Percentiles rank a stretch among this genome's conserved stretches.
Evolutionary conservation across 2,888 invertebrate species (phyloP).

Genomic region (Cremastobaeus sp.): DNA sequence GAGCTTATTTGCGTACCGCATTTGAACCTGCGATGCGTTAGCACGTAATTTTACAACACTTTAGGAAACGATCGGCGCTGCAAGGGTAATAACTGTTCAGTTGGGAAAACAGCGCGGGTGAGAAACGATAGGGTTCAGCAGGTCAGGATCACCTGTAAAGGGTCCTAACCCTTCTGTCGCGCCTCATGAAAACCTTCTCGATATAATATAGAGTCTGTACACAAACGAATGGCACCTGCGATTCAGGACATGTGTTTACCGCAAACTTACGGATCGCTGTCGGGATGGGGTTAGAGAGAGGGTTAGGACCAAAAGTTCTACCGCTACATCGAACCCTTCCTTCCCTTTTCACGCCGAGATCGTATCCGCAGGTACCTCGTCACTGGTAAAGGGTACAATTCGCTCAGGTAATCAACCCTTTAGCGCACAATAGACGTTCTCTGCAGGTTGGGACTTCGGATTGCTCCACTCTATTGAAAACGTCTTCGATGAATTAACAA

Average conservation of each 20-base stretch:
- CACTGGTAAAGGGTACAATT: slow-evolving; percentile 39
- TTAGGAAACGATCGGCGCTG: too few relatives aligned
- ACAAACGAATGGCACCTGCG: slow-evolving; percentile 52
- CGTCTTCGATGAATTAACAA: slow-evolving; percentile 3
- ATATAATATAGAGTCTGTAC: slow-evolving; percentile 31
- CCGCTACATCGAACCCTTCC: slow-evolving; percentile 39
- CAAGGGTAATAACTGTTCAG: slow-evolving; percentile 12
- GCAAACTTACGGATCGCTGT: slow-evolving; percentile 39
- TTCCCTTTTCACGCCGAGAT: slow-evolving; percentile 18
- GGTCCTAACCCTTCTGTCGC: slow-evolving; percentile 65
- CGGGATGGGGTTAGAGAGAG: slow-evolving; percentile 54
- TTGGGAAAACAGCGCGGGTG: slow-evolving; percentile 3
- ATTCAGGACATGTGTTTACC: slow-evolving; percentile 44
- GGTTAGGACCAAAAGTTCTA: slow-evolving; percentile 39
- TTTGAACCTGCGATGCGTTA: slow-evolving; percentile 18
- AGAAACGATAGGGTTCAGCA: slow-evolving; percentile 43
- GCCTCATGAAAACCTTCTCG: slow-evolving; percentile 48
- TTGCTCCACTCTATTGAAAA: slow-evolving; percentile 1
- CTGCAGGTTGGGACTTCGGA: slow-evolving; percentile 32
- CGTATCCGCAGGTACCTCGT: slow-evolving; percentile 24
- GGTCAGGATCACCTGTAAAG: slow-evolving; percentile 70
- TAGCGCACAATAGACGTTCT: slow-evolving; percentile 26
- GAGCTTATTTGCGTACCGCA: slow-evolving; percentile 3
- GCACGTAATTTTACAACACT: neutral
- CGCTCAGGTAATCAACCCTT: slow-evolving; percentile 53